Conservation (phyloP, 2,797 vertebrate species). For the Ceryle rudis region DNA sequence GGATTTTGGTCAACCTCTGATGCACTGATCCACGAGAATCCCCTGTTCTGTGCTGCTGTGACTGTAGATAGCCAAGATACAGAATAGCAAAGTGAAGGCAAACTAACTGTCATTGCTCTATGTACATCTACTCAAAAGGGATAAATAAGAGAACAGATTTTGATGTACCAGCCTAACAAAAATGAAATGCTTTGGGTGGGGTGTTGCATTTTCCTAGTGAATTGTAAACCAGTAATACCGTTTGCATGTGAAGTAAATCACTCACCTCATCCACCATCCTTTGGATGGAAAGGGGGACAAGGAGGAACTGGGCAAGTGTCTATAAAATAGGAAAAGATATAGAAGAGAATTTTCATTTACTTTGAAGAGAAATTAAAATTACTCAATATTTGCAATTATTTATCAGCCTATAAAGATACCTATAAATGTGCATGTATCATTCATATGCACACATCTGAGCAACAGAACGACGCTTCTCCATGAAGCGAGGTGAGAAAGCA, state of each 20-base stretch:
- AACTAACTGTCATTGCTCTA: neutral
- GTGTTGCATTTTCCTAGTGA: neutral
- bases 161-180: neutral
- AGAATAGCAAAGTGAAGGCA: neutral
- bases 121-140: neutral
- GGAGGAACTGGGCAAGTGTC: neutral
- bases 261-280: neutral
- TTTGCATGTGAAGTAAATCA: neutral
- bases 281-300: neutral
- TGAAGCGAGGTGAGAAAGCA: neutral
- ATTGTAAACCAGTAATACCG: neutral
- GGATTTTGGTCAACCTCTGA: neutral
- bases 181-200: neutral
- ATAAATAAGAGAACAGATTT: neutral
- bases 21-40: neutral
- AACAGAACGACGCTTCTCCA: fast-evolving
- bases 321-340: neutral
- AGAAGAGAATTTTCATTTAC: neutral
- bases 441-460: neutral
- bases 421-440: fast-evolving
- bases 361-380: neutral
- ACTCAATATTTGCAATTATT: neutral
- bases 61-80: neutral
- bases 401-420: neutral
- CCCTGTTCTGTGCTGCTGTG: neutral